These are phyloP conservation scores for Oryzias dopingdopingensis DNA, from an alignment of 2,797 vertebrate species.

Conservation along the genomic window DNA sequence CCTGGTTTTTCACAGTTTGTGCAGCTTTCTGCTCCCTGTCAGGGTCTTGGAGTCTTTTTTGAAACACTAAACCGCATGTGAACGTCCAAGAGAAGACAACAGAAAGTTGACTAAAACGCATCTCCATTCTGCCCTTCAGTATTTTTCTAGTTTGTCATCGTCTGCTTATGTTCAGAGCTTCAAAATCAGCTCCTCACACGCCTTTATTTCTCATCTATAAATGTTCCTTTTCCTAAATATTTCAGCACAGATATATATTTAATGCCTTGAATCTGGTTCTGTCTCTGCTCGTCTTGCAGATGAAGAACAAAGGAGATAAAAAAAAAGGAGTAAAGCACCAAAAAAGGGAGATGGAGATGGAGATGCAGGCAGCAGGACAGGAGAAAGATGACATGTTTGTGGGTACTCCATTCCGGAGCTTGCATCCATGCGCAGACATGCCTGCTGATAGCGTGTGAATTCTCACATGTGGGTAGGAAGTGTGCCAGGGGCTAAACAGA, in stretches of 20 bases:
- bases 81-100: too few species aligned
- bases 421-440: conserved; percentile 54
- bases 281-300: conserved; percentile 63
- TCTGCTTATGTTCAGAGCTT: conserved; percentile 37
- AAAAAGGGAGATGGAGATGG: conserved; percentile 19
- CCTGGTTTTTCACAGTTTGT: too few species aligned
- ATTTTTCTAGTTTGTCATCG: conserved; percentile 20
- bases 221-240: conserved; percentile 75
- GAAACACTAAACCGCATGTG: too few species aligned
- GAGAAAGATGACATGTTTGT: conserved; percentile 29
- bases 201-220: conserved; percentile 64
- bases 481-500: conserved; percentile 53
- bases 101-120: background rate
- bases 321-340: conserved; percentile 27
- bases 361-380: conserved; percentile 15
- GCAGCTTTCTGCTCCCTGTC: too few species aligned
- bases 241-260: conserved; percentile 79
- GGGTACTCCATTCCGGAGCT: conserved; percentile 38
- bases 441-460: conserved; percentile 37
- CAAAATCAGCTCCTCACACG: conserved; percentile 46
- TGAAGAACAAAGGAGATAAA: conserved; percentile 28
- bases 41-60: too few species aligned
- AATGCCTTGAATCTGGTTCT: conserved; percentile 62
- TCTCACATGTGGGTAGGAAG: conserved; percentile 34
- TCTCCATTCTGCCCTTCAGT: conserved; percentile 23